Percentiles rank a stretch among this genome's conserved stretches.
Evolutionary conservation across 2,888 invertebrate species (phyloP).

Genomic region (Adelognathus sp.): DNA sequence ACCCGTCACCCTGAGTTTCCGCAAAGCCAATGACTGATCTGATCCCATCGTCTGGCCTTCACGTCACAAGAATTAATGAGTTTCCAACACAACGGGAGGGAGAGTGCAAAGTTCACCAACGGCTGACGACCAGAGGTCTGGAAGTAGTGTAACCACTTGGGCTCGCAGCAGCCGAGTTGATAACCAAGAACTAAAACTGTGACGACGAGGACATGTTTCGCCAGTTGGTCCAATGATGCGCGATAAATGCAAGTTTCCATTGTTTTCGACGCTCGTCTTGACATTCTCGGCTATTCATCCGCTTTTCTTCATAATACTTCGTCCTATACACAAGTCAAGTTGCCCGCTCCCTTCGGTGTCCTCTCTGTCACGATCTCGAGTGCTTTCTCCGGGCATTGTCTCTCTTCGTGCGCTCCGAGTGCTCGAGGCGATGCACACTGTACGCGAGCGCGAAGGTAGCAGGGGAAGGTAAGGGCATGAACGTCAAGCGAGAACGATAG

Average conservation of each 20-base stretch:
- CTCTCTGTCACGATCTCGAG: conserved; percentile 24
- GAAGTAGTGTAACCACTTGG: neutral
- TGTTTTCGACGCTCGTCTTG: neutral
- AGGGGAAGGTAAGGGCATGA: conserved; percentile 4
- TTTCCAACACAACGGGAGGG: neutral
- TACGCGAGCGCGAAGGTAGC: conserved; percentile 10
- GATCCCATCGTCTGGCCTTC: neutral
- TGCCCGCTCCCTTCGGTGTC: neutral
- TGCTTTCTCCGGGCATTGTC: conserved; percentile 40
- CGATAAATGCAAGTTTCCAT: conserved; percentile 22
- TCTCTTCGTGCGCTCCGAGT: conserved; percentile 31
- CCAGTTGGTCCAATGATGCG: conserved; percentile 1
- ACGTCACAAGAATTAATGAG: neutral
- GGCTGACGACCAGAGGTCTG: neutral
- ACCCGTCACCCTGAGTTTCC: neutral
- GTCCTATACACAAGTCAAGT: neutral
- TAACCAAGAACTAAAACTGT: neutral
- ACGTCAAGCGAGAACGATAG: neutral
- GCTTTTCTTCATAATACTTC: neutral
- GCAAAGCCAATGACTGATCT: neutral
- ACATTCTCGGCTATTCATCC: neutral
- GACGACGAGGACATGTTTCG: conserved; percentile 2
- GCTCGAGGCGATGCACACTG: conserved; percentile 27
- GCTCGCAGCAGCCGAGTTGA: neutral
- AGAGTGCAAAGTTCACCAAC: neutral